phyloP scores from a whole-genome alignment of 2,797 vertebrate genomes.

The Graptemys geographica region DNA sequence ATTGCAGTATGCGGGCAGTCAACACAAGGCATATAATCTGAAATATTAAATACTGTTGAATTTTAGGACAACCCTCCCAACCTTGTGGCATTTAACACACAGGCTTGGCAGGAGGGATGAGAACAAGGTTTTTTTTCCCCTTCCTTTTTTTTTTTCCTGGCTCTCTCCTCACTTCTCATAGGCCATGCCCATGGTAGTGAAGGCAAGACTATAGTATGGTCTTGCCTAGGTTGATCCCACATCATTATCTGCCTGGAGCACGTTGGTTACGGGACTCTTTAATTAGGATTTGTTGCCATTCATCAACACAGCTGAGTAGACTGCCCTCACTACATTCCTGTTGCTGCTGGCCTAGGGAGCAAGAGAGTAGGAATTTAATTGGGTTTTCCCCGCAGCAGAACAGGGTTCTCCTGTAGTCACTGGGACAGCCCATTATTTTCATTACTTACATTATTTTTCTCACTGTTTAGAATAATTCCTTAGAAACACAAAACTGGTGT shows the following conservation, averaged over 20 bases:
- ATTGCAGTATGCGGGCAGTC: neutral
- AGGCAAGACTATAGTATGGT: neutral
- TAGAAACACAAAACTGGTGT: constrained; percentile 19
- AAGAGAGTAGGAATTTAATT: neutral
- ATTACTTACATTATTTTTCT: constrained; percentile 39
- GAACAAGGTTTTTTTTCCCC: neutral
- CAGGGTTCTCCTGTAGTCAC: neutral
- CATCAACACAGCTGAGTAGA: neutral
- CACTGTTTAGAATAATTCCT: constrained; percentile 32
- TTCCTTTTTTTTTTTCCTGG: neutral
- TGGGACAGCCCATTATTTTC: constrained; percentile 32
- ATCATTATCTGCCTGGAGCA: neutral
- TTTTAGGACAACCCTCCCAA: neutral
- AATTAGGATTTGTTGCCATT: neutral
- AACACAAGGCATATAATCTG: neutral
- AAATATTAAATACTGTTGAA: neutral
- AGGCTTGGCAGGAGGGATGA: neutral
- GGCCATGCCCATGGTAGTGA: neutral
- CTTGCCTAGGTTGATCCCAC: neutral
- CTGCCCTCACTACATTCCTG: neutral
- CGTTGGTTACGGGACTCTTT: neutral
- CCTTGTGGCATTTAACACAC: neutral
- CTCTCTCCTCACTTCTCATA: neutral
- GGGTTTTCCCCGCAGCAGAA: constrained; percentile 9
- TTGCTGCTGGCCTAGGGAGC: neutral